Evolutionary conservation across 2,113 vertebrate species (phyloP).

Genomic region (Saguinus imperator): DNA sequence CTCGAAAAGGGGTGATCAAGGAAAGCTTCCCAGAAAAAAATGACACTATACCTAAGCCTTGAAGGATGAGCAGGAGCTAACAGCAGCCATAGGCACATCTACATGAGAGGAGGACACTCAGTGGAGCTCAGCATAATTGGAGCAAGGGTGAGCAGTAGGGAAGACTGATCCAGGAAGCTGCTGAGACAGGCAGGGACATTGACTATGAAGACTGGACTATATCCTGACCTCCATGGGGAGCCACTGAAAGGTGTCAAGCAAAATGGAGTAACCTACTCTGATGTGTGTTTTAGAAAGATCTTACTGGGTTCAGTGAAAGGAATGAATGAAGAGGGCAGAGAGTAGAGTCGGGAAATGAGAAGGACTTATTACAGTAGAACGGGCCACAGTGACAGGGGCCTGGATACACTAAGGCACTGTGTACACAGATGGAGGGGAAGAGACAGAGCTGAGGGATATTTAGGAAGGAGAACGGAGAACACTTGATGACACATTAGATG

Average conservation of each 20-base stretch:
- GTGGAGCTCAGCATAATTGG: not conserved
- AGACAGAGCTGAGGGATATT: not conserved
- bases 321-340: not conserved
- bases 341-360: not conserved
- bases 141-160: not conserved
- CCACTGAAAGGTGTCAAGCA: not conserved
- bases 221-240: not conserved
- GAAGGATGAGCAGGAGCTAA: not conserved
- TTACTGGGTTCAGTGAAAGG: not conserved
- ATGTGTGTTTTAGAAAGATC: constrained; percentile 7
- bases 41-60: not conserved
- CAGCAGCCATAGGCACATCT: not conserved
- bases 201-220: not conserved
- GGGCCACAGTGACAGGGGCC: not conserved
- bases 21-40: not conserved
- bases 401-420: not conserved
- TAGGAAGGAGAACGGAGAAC: not conserved
- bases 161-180: not conserved
- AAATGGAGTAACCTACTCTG: not conserved
- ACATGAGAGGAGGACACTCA: not conserved
- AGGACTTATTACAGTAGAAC: not conserved
- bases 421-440: not conserved
- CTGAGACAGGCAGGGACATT: too few species aligned
- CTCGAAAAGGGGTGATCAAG: not conserved
- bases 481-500: not conserved